Conservation (phyloP, 2,113 vertebrate genomes). For the Gambusia affinis region DNA sequence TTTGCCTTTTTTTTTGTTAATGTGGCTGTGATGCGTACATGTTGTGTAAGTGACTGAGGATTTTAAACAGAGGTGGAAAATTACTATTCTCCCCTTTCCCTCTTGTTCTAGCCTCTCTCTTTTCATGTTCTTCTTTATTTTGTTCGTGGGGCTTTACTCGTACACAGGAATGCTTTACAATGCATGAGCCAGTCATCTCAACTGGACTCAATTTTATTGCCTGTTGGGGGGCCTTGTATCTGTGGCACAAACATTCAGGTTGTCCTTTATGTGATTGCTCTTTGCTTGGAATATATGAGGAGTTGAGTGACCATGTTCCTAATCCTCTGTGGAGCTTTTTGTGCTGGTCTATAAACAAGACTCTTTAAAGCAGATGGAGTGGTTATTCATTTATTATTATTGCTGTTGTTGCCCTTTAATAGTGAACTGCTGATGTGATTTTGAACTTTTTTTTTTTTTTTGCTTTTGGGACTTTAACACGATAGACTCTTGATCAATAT, state of each 20-base stretch:
- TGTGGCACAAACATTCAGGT: background rate
- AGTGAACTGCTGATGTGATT: no score
- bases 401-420: no score
- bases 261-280: background rate
- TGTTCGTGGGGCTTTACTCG: background rate
- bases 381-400: no score
- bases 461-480: no score
- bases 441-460: no score
- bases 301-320: no score
- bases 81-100: background rate
- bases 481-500: no score
- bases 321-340: no score
- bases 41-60: background rate
- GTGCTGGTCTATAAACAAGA: no score
- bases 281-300: background rate
- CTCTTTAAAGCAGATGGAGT: no score
- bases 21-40: background rate
- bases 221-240: background rate
- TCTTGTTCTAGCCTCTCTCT: background rate
- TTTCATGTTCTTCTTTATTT: background rate
- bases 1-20: background rate
- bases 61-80: slow-evolving; percentile 1
- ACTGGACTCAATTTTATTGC: no score
- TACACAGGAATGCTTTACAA: background rate
- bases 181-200: background rate